phyloP scores from a whole-genome alignment of 2,888 invertebrate species.

The Xestia rhomboidea region DNA sequence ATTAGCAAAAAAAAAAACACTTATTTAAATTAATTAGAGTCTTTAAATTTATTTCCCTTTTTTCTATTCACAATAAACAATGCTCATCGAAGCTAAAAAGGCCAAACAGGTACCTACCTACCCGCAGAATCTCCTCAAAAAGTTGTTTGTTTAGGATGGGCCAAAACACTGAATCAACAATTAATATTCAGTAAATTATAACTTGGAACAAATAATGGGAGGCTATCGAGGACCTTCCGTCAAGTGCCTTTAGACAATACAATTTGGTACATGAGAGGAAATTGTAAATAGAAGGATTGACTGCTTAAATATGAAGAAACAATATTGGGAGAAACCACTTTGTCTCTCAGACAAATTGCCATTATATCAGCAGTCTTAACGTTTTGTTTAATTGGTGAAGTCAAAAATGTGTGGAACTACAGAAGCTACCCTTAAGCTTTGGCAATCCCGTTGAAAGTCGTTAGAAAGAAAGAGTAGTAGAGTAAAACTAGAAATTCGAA shows the following conservation, averaged over 20 bases:
- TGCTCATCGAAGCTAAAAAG: slow-evolving; percentile 30
- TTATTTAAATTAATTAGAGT: neutral
- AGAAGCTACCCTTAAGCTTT: neutral
- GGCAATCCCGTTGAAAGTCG: neutral
- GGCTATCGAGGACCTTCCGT: slow-evolving; percentile 27
- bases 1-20: neutral
- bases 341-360: neutral
- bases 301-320: neutral
- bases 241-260: slow-evolving; percentile 40
- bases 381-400: neutral
- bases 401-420: neutral
- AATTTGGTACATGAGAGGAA: slow-evolving; percentile 21
- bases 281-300: slow-evolving; percentile 16
- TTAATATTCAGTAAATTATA: slow-evolving; percentile 69
- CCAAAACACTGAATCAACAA: slow-evolving; percentile 61
- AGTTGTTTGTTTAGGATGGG: slow-evolving; percentile 67
- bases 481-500: no score
- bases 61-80: slow-evolving; percentile 10
- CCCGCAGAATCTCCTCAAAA: slow-evolving; percentile 39
- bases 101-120: slow-evolving; percentile 24
- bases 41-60: neutral
- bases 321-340: neutral
- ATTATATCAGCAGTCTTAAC: neutral
- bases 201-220: slow-evolving; percentile 62
- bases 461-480: no score